phyloP scores from a whole-genome alignment of 1,140 invertebrate genomes.

The Drosophila suzukii region DNA sequence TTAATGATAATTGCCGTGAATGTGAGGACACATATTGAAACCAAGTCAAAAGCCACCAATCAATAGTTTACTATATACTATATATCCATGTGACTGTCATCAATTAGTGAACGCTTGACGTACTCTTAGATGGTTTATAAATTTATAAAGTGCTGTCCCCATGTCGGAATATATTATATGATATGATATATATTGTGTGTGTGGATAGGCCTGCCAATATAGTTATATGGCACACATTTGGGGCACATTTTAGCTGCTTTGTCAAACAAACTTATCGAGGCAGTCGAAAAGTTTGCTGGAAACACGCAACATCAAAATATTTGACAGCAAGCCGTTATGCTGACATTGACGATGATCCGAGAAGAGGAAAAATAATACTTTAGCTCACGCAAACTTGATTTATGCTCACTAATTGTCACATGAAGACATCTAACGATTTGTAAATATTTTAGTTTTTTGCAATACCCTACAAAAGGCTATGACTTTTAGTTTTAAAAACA shows the following conservation, averaged over 20 bases:
- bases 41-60: conserved; percentile 40
- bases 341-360: conserved; percentile 34
- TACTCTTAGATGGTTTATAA: conserved; percentile 35
- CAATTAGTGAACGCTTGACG: conserved; percentile 46
- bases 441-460: neutral
- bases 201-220: conserved; percentile 14
- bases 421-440: conserved; percentile 13
- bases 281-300: conserved; percentile 26
- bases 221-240: conserved; percentile 25
- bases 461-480: neutral
- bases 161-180: conserved; percentile 9
- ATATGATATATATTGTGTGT: conserved; percentile 7
- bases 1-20: conserved; percentile 51
- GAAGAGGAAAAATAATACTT: conserved; percentile 33
- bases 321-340: conserved; percentile 43
- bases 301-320: conserved; percentile 48
- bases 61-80: conserved; percentile 40
- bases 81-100: conserved; percentile 30
- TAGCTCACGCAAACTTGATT: conserved; percentile 43
- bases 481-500: no score
- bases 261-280: conserved; percentile 27
- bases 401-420: conserved; percentile 42
- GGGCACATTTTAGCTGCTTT: conserved; percentile 31
- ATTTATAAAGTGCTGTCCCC: conserved; percentile 32
- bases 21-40: conserved; percentile 36